Evolutionary conservation across 1,140 invertebrate genomes (phyloP), one percentile per base, ranked within the genome.

Genomic region (Drosophila pectinifera): DNA sequence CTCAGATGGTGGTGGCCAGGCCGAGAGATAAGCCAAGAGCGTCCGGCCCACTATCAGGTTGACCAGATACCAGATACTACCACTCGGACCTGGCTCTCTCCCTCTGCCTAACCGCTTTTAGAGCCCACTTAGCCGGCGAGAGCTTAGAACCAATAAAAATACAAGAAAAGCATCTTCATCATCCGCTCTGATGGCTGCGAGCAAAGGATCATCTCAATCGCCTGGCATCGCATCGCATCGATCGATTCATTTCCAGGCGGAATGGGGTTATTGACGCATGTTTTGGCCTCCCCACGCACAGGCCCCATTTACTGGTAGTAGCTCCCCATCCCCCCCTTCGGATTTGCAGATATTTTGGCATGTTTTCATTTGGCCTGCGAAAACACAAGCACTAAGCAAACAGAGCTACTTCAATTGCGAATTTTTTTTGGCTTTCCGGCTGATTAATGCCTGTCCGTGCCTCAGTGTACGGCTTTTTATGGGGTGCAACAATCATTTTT

Each of bases 221-320:
- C 43, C 62, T 57, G 0, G 49, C 28, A 20, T 20, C 18, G 49
- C 49, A 69, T 64, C 59, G 57, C 51, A 69, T 61, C 51, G 69
- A 81, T 73, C 46, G 62, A 67, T 53, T 53, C 28, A 53, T 34
- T 34, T 18, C 26, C 28, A 53, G 42, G 18, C 46, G 45, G 54
- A 86, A 86, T 88, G 83, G 45, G 83, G 83, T 86, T 86, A 86
- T 86, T 86, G 83, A 86, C 83, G 83, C 83, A 88, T 79, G 70
- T 73, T 82, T 68, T 58, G 67, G 68, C 68, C 81, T 73, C 72
- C 59, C 49, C 64, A 68, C 43, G 48, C 36, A 41, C 24, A 31
- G 1, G 16, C 24, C 39, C 62, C 49, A 36, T 36, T 53, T 36
- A 1, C 16, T 31, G 26, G 26, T 31, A 18, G 46, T 49, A 49